phyloP scores from a whole-genome alignment of 2,797 vertebrate genomes.

The Sebastes nivosus region DNA sequence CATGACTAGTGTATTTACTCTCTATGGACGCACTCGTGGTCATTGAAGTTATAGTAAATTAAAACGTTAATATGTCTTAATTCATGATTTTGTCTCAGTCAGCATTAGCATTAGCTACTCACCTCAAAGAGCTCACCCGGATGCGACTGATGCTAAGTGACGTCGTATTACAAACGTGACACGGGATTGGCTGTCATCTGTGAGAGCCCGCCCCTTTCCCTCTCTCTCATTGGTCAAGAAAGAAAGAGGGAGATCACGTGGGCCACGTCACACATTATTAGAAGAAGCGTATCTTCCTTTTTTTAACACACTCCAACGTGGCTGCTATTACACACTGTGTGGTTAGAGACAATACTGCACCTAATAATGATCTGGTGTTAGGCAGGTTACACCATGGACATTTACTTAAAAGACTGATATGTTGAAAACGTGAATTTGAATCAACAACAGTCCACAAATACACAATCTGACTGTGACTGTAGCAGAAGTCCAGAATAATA shows the following conservation, averaged over 20 bases:
- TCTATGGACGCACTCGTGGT: accelerated
- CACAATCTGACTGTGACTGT: no score
- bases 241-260: conserved; percentile 27
- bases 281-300: neutral
- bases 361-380: neutral
- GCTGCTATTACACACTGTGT: neutral
- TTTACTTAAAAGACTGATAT: neutral
- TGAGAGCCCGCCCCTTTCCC: conserved; percentile 13
- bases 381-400: neutral
- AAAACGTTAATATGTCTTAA: neutral
- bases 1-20: neutral
- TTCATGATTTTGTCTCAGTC: conserved; percentile 33
- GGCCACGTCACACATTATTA: neutral
- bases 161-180: conserved; percentile 39
- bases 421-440: neutral
- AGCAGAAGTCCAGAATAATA: no score
- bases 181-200: conserved; percentile 56
- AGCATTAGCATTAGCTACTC: conserved; percentile 68
- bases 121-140: conserved; percentile 77
- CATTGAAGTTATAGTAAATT: neutral
- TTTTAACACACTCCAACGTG: conserved; percentile 50
- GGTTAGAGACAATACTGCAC: neutral
- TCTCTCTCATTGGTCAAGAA: conserved; percentile 41
- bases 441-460: no score
- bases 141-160: conserved; percentile 53